These are phyloP conservation scores for Megaceryle maxima DNA, from an alignment of 2,113 vertebrate species.

Conservation along the genomic window DNA sequence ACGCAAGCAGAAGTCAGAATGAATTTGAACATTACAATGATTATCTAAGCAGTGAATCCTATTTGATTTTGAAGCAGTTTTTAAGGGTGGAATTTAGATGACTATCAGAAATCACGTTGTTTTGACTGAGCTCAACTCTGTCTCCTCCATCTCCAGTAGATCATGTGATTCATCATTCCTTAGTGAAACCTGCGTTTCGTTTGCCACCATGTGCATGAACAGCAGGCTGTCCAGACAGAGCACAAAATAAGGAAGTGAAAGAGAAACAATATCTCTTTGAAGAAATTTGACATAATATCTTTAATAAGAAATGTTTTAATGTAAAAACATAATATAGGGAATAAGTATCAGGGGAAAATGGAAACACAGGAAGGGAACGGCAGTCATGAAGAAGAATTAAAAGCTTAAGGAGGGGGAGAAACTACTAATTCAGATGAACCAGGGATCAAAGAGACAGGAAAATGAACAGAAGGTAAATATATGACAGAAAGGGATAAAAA, in stretches of 20 bases:
- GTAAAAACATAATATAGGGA: neutral
- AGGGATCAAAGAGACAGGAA: constrained; percentile 1
- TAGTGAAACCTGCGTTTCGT: neutral
- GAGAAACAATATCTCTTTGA: neutral
- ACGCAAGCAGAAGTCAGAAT: neutral
- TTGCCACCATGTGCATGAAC: neutral
- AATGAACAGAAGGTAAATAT: constrained; percentile 12
- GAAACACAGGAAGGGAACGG: neutral
- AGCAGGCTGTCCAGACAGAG: constrained; percentile 5
- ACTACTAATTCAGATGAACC: neutral
- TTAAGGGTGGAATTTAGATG: neutral
- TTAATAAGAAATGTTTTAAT: constrained; percentile 24
- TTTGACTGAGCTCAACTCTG: neutral
- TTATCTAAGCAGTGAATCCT: neutral
- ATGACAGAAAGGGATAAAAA: constrained; percentile 5
- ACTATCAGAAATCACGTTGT: neutral
- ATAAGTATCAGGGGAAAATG: neutral
- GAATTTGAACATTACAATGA: neutral
- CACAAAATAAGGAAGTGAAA: constrained; percentile 20
- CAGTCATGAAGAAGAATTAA: constrained; percentile 20
- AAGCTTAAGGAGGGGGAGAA: neutral
- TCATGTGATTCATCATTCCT: neutral
- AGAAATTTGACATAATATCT: constrained; percentile 21
- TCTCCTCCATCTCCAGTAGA: neutral
- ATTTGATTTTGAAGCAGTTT: neutral